These are phyloP conservation scores for Dasypogon diadema DNA, from an alignment of 2,888 invertebrate genomes.

Conservation along the genomic window DNA sequence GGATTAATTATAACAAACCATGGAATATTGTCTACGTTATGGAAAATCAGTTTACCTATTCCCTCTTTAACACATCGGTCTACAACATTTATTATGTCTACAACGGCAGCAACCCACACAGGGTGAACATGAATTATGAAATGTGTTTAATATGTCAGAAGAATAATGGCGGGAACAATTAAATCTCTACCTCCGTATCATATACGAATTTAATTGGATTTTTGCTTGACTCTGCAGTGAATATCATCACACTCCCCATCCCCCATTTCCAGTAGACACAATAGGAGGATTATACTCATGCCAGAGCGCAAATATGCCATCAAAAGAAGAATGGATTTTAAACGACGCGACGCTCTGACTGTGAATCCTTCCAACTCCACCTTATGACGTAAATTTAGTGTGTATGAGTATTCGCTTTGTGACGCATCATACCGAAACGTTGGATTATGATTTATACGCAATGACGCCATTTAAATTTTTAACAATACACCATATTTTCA, in stretches of 20 bases:
- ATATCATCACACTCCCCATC: not conserved
- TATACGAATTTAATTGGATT: conserved; percentile 53
- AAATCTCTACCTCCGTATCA: conserved; percentile 42
- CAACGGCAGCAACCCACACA: not conserved
- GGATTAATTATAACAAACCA: too few relatives aligned
- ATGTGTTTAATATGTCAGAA: conserved; percentile 51
- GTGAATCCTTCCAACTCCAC: conserved; percentile 1
- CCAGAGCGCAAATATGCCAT: not conserved
- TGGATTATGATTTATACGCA: conserved; percentile 39
- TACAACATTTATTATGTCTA: too few relatives aligned
- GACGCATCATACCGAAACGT: not conserved
- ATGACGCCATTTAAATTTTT: conserved; percentile 50
- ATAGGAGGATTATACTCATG: not conserved
- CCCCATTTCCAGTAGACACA: not conserved
- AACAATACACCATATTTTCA: not conserved
- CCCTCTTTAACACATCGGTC: too few relatives aligned
- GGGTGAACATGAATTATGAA: conserved; percentile 22
- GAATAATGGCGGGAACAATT: conserved; percentile 52
- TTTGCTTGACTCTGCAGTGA: conserved; percentile 47
- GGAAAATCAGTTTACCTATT: too few relatives aligned
- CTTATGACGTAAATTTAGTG: not conserved
- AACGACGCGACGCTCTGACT: conserved; percentile 8
- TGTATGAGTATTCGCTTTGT: not conserved
- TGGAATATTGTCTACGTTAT: too few relatives aligned
- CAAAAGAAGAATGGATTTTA: conserved; percentile 34